Evolutionary conservation across 2,113 vertebrate species (phyloP), one percentile per base, ranked within the genome.

Genomic region (Lutjanus erythropterus): DNA sequence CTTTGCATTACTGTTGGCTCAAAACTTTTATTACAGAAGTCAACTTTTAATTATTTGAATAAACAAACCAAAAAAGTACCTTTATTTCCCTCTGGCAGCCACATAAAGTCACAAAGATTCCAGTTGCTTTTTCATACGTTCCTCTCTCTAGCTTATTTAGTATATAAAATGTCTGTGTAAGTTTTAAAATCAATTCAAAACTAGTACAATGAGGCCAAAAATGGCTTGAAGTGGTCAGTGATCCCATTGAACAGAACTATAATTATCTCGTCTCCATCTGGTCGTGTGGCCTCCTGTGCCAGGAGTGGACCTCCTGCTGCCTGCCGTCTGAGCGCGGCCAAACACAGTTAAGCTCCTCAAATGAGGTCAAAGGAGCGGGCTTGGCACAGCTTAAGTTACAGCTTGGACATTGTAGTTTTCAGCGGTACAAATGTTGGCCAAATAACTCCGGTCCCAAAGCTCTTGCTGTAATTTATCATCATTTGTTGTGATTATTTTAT

Each of bases 211-310:
- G 53, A 75, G 27, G 80, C 82, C 84, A 71, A 55, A 78, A 64
- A 33, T 19, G 56, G 75, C 84, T 80, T 59, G 52, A 80, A 73
- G 56, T 85, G 83, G 74, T 82, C 61, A 55, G 68, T 53, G 23
- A 70, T 83, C 75, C 83, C 61, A 85, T 70, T 81, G 67, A 89
- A 81, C 68, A 67, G 50, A 87, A 73, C 81, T 88, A 88, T 86
- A 91, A 92, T 92, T 86, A 90, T 81, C 86, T 69, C 47, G 72
- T 75, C 62, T 87, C 87, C 90, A 92, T 87, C 91, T 94, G 93
- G 77, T 85, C 73, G 0, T 56, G 42, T 58, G 77, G 71, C 69
- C 79, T 81, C 61, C 69, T 16, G 66, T 88, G 83, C 84, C 89
- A 86, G 88, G 65, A 89, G 73, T 58, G 79, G 84, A 80, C 68